phyloP scores from a whole-genome alignment of 2,797 vertebrate species.

The Paratrypauchen microcephalus region DNA sequence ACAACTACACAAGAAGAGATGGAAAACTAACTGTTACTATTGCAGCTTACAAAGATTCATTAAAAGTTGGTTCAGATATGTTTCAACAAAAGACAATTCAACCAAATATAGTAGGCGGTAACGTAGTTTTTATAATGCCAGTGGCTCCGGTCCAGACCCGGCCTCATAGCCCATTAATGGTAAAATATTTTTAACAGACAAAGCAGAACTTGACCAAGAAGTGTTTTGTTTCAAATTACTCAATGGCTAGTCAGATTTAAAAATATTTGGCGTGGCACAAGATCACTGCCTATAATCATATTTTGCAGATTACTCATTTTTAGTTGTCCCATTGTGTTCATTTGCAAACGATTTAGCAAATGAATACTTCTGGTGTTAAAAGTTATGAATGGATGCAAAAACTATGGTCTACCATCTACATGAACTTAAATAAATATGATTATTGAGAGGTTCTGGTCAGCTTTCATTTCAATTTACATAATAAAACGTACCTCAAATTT shows the following conservation, averaged over 20 bases:
- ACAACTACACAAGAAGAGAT: conserved; percentile 25
- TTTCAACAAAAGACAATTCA: neutral
- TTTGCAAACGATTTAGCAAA: neutral
- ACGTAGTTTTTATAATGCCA: neutral
- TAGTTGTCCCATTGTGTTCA: neutral
- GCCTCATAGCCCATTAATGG: neutral
- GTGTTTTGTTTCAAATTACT: too few relatives aligned
- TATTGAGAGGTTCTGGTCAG: too few relatives aligned
- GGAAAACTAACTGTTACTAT: neutral
- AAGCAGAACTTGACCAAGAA: neutral
- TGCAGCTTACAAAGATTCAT: neutral
- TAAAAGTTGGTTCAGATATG: neutral
- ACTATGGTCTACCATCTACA: neutral
- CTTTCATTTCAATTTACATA: too few relatives aligned
- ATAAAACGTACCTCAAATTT: neutral
- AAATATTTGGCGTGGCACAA: neutral
- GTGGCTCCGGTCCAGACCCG: neutral
- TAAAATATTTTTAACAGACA: neutral
- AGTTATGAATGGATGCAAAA: neutral
- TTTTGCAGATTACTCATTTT: neutral
- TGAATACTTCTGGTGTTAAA: neutral
- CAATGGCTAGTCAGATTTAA: too few relatives aligned
- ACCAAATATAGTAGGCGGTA: neutral
- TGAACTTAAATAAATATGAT: too few relatives aligned
- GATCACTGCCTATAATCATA: neutral